phyloP scores from a whole-genome alignment of 2,797 vertebrate species.

The Cossypha caffra region DNA sequence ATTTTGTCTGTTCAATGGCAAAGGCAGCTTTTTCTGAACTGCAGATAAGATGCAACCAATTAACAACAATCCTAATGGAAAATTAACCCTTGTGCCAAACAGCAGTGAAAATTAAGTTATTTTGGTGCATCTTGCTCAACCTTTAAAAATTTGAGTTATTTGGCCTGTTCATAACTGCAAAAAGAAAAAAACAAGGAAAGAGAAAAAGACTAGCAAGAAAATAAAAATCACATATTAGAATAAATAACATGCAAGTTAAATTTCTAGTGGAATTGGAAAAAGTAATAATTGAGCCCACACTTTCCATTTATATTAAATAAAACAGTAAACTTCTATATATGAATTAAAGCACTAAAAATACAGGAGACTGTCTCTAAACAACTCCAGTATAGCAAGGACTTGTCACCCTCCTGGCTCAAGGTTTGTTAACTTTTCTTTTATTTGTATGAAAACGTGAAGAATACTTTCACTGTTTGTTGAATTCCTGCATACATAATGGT shows the following conservation, averaged over 20 bases:
- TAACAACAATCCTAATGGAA: background rate
- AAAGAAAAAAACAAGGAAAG: background rate
- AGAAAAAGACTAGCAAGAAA: background rate
- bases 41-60: background rate
- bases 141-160: background rate
- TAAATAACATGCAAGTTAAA: background rate
- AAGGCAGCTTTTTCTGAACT: background rate
- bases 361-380: background rate
- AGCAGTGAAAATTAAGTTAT: background rate
- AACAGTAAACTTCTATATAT: background rate
- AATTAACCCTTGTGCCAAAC: background rate
- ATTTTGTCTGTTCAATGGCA: background rate
- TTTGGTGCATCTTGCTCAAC: background rate
- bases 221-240: background rate
- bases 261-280: background rate
- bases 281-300: background rate
- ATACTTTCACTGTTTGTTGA: background rate
- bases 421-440: background rate
- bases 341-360: background rate
- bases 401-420: background rate
- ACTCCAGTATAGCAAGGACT: background rate
- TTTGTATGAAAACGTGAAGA: background rate
- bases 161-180: background rate
- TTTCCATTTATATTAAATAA: background rate
- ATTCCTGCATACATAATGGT: fast-evolving